Base-by-base conservation (phyloP, 2,797 vertebrate species). In the Carcharodon carcharias region DNA sequence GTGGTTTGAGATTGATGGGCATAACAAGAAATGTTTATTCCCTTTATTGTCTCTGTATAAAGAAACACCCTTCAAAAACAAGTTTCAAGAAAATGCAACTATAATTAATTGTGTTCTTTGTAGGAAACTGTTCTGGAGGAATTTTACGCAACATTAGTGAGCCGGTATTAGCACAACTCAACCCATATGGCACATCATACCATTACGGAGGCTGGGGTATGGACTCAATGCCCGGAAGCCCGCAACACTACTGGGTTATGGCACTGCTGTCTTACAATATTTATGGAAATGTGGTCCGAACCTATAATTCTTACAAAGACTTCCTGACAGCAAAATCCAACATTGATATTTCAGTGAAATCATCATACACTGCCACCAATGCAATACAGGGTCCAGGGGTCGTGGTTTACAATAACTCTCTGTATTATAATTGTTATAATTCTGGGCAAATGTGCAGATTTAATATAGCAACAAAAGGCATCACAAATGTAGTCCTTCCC, bases 121-220 rank as follows among this genome's bases (percentile, higher is more conserved):
- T 16, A 96, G 94, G 61, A 4, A 1, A 97, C 96, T 98, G 98
- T 96, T 28, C 96, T 31, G 97, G 96, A n/a, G 97, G 97, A 1
- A 96, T 98, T 4, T 97, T 98, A 23, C 96, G 26, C n/a, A 97
- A 96, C 95, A 97, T 98, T 96, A 98, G 97, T 18, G 96, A 97
- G 0, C 97, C 98, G 0, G 91, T 97, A 16, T 80, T 96, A 0
- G 97, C 97, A 2, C 98, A 97, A 96, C 3, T 97, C 96, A 97
- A 96, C 85, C 97, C 98, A 0, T 85, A 96, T 0, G 97, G 97
- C 77, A 97, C 97, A 61, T 96, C 26, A 87, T 97, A 97, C 82
- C 96, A 96, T 50, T 97, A 97, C 3, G 98, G 98, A 6, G 97
- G 98, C 0, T 98, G 98, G 98, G 98, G 98, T 2, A 97, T 97